Base-by-base conservation (phyloP, 2,888 invertebrate species). In the Drosophila acutilabella region DNA sequence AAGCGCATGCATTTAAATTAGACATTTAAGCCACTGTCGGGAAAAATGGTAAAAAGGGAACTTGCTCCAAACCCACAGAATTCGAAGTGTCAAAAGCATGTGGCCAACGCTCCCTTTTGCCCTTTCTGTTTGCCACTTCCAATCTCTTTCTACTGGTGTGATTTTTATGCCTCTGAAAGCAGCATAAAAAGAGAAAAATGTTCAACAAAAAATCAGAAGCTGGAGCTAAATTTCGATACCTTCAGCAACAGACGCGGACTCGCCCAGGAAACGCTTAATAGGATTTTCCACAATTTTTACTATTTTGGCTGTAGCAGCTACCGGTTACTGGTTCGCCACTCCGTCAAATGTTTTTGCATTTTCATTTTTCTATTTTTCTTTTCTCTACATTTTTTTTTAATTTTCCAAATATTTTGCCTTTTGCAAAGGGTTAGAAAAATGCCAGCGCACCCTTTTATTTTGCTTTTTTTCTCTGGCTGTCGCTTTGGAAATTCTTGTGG, bases 1-100 rank as follows among this genome's bases (percentile, higher is more conserved):
- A 85, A 89, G 82, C 85, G 88, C 90, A 91, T 91, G 91, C 91
- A 91, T 91, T 90, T 91, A 91, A 91, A 91, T 91, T 91, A 91
- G 89, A 91, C 91, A 91, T 91, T 91, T 91, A 90, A 89, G 83
- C 74, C 74, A 81, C 71, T 61, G 58, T 14, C 57, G 64, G 59
- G n/a, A 16, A 40, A 44, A 33, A 41, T 33, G 20, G 20, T 36
- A 5, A 47, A 50, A 47, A 45, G 59, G 67, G 45, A 65, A 41
- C 44, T 58, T 56, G 41, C 54, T 47, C 52, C 71, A 71, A 62
- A 50, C 40, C n/a, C 11, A 11, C 16, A 67, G 44, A 74, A 57
- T 62, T 51, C 64, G 54, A 64, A 80, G 71, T 71, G 70, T 74
- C 74, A 74, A 61, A 71, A 64, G 64, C 74, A 77, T 64, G 67